Evolutionary conservation across 2,888 invertebrate genomes (phyloP).

Genomic region (Harpalus rufipes): DNA sequence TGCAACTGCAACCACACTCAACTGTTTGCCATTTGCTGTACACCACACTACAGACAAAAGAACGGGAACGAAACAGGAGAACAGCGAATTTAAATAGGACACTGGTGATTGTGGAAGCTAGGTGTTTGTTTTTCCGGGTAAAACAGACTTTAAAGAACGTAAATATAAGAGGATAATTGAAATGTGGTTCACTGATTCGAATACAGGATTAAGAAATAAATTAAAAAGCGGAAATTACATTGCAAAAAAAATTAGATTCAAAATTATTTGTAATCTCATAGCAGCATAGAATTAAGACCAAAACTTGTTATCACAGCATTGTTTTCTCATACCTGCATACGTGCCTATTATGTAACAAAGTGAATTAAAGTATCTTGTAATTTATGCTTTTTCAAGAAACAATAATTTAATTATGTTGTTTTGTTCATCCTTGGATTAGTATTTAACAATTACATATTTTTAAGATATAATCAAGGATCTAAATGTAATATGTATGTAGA

Average conservation of each 20-base stretch:
- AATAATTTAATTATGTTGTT: no score
- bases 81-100: constrained; percentile 1
- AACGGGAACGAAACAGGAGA: not conserved
- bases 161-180: not conserved
- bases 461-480: no score
- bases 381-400: no score
- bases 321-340: no score
- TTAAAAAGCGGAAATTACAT: not conserved
- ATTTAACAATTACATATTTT: no score
- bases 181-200: not conserved
- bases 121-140: not conserved
- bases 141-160: not conserved
- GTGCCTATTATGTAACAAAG: no score
- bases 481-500: no score
- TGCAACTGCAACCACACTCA: constrained; percentile 20
- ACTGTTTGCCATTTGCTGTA: constrained; percentile 43
- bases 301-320: no score
- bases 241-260: not conserved
- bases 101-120: not conserved
- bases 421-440: no score
- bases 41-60: constrained; percentile 13
- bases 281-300: no score
- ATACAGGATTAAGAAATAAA: not conserved
- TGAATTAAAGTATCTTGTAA: no score
- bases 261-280: no score